Evolutionary conservation across 2,113 vertebrate species (phyloP).

Genomic region (Zosterops pallidus): DNA sequence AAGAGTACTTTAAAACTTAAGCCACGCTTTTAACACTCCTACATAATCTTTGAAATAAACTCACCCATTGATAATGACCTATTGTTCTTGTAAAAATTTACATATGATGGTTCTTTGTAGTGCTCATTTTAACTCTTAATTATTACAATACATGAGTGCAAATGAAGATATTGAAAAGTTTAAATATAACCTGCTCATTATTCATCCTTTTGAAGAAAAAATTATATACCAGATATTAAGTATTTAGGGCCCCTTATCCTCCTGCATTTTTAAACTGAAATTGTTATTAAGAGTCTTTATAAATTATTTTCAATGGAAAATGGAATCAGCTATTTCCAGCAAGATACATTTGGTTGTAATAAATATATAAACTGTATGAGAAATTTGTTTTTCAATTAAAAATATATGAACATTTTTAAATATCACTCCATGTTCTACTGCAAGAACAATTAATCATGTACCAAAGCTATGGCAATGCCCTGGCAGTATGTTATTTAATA

Average conservation of each 20-base stretch:
- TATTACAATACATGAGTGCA: background rate
- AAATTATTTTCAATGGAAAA: slow-evolving; percentile 1
- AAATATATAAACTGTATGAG: background rate
- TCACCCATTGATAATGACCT: background rate
- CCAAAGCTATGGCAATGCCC: background rate
- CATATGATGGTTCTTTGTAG: background rate
- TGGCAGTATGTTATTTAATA: background rate
- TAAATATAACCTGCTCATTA: background rate
- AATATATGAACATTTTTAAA: background rate
- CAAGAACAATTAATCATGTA: background rate
- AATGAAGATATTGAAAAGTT: background rate
- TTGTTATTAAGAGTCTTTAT: background rate
- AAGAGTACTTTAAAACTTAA: background rate
- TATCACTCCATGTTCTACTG: background rate
- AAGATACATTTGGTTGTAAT: background rate
- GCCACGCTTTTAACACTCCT: background rate
- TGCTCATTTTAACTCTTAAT: background rate
- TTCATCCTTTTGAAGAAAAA: background rate
- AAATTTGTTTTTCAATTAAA: background rate
- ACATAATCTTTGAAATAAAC: background rate
- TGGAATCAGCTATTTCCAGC: background rate
- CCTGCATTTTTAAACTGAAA: background rate
- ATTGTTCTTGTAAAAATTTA: background rate
- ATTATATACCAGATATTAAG: background rate
- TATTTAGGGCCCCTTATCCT: background rate